Percentiles rank a stretch among this genome's conserved stretches.
Conservation (phyloP, 2,113 vertebrate genomes). For the Nematolebias whitei region DNA sequence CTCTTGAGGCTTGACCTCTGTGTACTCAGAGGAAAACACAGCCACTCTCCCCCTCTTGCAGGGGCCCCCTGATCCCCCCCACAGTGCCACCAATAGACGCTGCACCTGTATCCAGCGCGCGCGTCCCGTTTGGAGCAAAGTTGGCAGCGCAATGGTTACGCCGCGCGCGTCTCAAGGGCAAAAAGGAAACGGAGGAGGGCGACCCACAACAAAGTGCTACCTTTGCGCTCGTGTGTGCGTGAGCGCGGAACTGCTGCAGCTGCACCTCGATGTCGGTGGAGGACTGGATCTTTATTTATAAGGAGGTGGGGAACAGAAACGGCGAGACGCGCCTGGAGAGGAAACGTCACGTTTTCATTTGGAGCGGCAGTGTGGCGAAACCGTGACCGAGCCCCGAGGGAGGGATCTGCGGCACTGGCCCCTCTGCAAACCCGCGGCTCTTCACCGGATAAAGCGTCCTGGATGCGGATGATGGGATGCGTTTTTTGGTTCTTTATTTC, state of each 20-base stretch:
- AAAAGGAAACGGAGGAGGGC: constrained; percentile 68
- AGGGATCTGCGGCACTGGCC: constrained; percentile 59
- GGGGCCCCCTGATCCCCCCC: constrained; percentile 7
- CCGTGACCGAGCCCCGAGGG: constrained; percentile 55
- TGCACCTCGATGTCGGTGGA: constrained; percentile 34
- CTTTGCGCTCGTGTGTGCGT: constrained; percentile 18
- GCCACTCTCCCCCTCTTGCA: constrained; percentile 1
- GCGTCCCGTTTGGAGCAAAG: constrained; percentile 71
- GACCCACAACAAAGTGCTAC: constrained; percentile 48
- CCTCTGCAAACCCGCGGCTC: constrained; percentile 28
- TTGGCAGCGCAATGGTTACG: constrained; percentile 77
- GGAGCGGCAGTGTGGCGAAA: constrained; percentile 48
- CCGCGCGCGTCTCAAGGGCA: constrained; percentile 78
- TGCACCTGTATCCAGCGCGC: constrained; percentile 68
- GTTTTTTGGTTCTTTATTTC: not conserved
- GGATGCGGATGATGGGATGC: constrained; percentile 24
- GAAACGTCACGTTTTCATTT: constrained; percentile 65
- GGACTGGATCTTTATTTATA: constrained; percentile 45
- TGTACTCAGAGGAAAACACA: constrained; percentile 17
- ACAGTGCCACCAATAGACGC: constrained; percentile 18
- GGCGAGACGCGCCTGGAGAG: constrained; percentile 49
- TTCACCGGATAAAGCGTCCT: constrained; percentile 30
- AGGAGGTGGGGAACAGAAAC: constrained; percentile 19
- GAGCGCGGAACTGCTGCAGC: constrained; percentile 20
- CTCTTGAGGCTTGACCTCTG: constrained; percentile 24